Conservation (phyloP, 2,113 vertebrate species). For the Atrichornis clamosus region DNA sequence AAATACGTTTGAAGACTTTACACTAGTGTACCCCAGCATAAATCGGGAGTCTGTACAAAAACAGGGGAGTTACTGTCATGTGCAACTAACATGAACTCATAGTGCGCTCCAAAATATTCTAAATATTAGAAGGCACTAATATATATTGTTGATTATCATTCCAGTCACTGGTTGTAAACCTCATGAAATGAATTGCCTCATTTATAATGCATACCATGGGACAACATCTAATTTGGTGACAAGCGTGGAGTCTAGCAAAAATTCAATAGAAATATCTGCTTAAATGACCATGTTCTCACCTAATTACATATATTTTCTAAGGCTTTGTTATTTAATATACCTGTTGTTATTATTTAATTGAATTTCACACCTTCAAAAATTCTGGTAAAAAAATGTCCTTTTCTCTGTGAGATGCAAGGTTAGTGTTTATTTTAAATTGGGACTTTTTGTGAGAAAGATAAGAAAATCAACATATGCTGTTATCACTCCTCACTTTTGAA, state of each 20-base stretch:
- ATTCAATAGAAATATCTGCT: conserved; percentile 36
- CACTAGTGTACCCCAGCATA: neutral
- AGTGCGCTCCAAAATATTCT: neutral
- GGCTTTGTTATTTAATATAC: conserved; percentile 30
- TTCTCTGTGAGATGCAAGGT: conserved; percentile 34
- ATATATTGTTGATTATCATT: conserved; percentile 57
- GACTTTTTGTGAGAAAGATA: neutral
- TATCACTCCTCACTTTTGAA: conserved; percentile 20
- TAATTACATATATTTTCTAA: conserved; percentile 43
- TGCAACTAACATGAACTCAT: neutral
- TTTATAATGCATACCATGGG: conserved; percentile 45
- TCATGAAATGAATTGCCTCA: conserved; percentile 46
- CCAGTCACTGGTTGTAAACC: conserved; percentile 48
- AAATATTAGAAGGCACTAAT: conserved; percentile 38
- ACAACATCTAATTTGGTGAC: conserved; percentile 60
- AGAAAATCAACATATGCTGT: conserved; percentile 18
- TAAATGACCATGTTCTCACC: conserved; percentile 34
- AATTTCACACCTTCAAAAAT: conserved; percentile 40
- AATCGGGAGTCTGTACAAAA: neutral
- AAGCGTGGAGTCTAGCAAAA: conserved; percentile 16
- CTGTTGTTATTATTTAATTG: conserved; percentile 43
- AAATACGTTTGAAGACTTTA: neutral
- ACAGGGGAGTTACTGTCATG: neutral
- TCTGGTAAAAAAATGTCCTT: conserved; percentile 32
- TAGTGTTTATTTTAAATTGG: conserved; percentile 23